Evolutionary conservation across 2,113 vertebrate genomes (phyloP).

Genomic region (Felis chaus): DNA sequence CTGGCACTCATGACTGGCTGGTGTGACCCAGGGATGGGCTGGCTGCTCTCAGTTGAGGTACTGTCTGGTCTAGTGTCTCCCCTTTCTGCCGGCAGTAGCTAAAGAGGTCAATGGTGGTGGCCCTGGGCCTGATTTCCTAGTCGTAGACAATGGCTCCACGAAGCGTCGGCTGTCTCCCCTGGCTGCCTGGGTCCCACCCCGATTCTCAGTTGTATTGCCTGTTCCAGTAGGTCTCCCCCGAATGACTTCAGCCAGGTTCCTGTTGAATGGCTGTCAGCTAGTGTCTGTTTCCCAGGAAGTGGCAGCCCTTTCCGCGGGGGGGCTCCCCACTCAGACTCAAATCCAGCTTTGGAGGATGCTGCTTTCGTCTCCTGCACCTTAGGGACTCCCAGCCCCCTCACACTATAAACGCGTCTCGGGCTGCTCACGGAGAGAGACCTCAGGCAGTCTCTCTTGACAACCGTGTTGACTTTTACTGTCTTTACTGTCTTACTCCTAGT

Average conservation of each 20-base stretch:
- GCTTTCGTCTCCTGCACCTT: background rate
- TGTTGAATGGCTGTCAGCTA: no score
- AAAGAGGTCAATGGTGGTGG: fast-evolving
- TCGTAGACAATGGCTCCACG: background rate
- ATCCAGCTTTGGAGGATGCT: background rate
- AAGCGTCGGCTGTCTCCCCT: background rate
- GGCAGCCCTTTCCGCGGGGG: background rate
- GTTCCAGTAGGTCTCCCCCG: no score
- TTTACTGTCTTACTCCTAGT: no score
- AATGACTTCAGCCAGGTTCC: background rate
- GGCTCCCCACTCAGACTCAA: background rate
- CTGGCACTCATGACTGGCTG: background rate
- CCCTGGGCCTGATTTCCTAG: background rate
- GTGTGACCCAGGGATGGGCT: no score
- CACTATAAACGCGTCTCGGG: fast-evolving
- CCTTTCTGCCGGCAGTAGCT: background rate
- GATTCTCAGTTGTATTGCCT: no score
- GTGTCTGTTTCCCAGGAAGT: background rate
- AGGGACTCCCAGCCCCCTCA: no score
- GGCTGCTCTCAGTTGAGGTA: fast-evolving
- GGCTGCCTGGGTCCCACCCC: no score
- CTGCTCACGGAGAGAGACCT: background rate
- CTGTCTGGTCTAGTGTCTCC: background rate
- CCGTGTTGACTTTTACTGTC: background rate
- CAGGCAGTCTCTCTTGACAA: background rate